Percentiles rank a stretch among this genome's conserved stretches.
Evolutionary conservation across 2,797 vertebrate species (phyloP).

Genomic region (Alcedo atthis): DNA sequence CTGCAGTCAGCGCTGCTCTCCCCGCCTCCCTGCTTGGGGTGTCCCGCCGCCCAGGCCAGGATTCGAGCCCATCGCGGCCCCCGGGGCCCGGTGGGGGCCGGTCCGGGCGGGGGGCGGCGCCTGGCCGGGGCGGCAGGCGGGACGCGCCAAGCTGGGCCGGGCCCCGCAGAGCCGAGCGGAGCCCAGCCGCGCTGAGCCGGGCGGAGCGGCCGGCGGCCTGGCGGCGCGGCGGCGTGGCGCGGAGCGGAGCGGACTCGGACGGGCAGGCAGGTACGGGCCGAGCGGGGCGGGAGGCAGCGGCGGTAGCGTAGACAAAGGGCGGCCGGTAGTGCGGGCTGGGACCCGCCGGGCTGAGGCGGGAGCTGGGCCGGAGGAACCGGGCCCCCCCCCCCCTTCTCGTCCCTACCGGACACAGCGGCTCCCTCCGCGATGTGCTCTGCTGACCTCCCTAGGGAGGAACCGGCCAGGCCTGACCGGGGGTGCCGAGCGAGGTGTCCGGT

Average conservation of each 20-base stretch:
- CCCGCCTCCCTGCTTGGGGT: background rate
- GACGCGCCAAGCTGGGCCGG: background rate
- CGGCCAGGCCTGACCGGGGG: background rate
- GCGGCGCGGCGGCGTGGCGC: background rate
- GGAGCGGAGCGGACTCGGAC: background rate
- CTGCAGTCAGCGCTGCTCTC: background rate
- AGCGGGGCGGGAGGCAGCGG: background rate
- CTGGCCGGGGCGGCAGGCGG: background rate
- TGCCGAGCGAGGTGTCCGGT: background rate
- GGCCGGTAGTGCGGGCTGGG: background rate
- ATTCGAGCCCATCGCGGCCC: background rate
- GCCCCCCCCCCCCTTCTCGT: background rate
- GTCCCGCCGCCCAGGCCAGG: background rate
- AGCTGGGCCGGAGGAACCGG: background rate
- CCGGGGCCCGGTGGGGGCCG: background rate
- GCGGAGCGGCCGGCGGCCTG: background rate
- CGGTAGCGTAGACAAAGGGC: background rate
- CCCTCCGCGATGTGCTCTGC: background rate
- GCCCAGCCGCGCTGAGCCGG: background rate
- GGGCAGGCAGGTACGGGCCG: background rate
- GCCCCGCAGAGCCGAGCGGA: background rate
- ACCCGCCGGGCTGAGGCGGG: background rate
- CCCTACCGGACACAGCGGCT: background rate
- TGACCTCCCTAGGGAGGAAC: background rate
- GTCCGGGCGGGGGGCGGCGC: conserved; percentile 37